Conservation (phyloP, 2,797 vertebrate species). For the Zenarchopterus dispar region DNA sequence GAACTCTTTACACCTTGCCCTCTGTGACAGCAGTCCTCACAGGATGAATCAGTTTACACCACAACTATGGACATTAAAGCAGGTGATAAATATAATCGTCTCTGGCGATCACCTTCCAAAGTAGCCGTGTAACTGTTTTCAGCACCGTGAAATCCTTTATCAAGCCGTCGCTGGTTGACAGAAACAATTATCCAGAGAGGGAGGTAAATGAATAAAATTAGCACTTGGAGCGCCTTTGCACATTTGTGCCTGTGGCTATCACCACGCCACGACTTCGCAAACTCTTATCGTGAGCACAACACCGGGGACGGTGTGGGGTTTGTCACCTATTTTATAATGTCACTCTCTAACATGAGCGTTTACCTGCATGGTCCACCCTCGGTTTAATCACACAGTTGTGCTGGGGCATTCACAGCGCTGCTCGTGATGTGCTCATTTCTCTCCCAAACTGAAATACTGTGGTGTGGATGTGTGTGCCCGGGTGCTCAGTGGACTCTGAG, state of each 20-base stretch:
- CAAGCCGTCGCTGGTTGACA: slow-evolving; percentile 81
- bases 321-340: slow-evolving; percentile 43
- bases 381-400: slow-evolving; percentile 56
- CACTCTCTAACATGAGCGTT: slow-evolving; percentile 17
- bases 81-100: slow-evolving; percentile 85
- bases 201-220: slow-evolving; percentile 85
- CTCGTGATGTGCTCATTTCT: slow-evolving; percentile 45
- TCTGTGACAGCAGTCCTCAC: slow-evolving; percentile 62
- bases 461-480: slow-evolving; percentile 29
- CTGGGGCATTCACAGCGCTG: slow-evolving; percentile 31
- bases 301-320: slow-evolving; percentile 55
- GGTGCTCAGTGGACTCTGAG: slow-evolving; percentile 38
- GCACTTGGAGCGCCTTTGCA: slow-evolving; percentile 75
- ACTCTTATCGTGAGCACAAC: slow-evolving; percentile 73
- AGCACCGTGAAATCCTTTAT: slow-evolving; percentile 83
- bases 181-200: slow-evolving; percentile 84
- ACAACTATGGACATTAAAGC: slow-evolving; percentile 77
- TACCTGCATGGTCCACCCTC: slow-evolving; percentile 25
- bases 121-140: slow-evolving; percentile 83
- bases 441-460: slow-evolving; percentile 41
- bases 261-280: slow-evolving; percentile 71
- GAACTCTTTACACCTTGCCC: slow-evolving; percentile 56
- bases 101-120: slow-evolving; percentile 82
- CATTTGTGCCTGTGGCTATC: slow-evolving; percentile 75
- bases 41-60: slow-evolving; percentile 82